A percentile compares a stretch with the other conserved stretches of the same genome.
These are phyloP conservation scores for Cochlearius cochlearius DNA, from an alignment of 2,113 vertebrate species.

Conservation along the genomic window DNA sequence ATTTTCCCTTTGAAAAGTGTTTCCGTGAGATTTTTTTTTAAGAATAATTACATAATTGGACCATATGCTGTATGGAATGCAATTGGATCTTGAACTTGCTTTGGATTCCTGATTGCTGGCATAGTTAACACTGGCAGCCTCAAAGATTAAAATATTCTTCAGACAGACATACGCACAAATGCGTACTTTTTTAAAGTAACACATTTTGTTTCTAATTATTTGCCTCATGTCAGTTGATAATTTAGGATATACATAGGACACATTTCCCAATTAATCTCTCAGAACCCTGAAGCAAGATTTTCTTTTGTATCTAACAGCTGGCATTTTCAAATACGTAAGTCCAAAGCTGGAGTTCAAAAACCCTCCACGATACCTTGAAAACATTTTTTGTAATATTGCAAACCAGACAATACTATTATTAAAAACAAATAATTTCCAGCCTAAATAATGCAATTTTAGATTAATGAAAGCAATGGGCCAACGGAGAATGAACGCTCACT, in stretches of 20 bases:
- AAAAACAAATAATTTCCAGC: neutral
- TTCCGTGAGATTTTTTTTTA: neutral
- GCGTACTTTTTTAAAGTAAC: neutral
- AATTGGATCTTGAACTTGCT: neutral
- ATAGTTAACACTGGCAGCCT: neutral
- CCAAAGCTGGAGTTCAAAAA: neutral
- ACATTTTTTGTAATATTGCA: neutral
- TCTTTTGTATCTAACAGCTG: neutral
- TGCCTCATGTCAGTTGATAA: constrained; percentile 21
- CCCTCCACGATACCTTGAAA: neutral
- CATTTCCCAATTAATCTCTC: constrained; percentile 27
- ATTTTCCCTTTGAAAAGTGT: neutral
- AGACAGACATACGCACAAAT: neutral
- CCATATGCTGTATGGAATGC: neutral
- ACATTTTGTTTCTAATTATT: constrained; percentile 42
- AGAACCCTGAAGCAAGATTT: neutral
- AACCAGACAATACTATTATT: neutral
- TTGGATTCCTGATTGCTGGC: neutral
- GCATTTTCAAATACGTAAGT: neutral
- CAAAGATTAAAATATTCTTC: neutral
- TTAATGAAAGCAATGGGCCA: neutral
- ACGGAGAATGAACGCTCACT: neutral
- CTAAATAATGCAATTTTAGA: neutral
- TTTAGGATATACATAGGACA: neutral
- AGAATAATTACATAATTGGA: constrained; percentile 33